Conservation (phyloP, 2,888 invertebrate genomes). For the Drosophila flavopinicola region DNA sequence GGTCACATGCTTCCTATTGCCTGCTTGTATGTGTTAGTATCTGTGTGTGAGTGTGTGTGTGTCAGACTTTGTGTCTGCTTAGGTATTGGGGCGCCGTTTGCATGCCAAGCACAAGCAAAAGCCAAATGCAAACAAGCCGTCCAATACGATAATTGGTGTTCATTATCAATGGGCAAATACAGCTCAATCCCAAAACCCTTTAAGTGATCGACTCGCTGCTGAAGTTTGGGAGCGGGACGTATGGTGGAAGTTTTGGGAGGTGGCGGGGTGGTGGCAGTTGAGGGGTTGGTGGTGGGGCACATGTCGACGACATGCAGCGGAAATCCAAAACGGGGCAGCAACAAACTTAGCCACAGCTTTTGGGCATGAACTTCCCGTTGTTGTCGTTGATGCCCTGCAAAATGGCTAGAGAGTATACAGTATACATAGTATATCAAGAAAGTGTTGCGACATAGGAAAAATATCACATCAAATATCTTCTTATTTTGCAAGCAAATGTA, state of each 20-base stretch:
- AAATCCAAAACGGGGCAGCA: constrained; percentile 63
- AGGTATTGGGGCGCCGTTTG: constrained; percentile 59
- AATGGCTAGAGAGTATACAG: background rate
- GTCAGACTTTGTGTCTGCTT: constrained; percentile 19
- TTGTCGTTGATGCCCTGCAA: background rate
- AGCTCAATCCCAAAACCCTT: constrained; percentile 70
- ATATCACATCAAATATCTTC: too few relatives aligned
- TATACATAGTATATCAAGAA: too few relatives aligned
- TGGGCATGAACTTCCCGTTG: constrained; percentile 72
- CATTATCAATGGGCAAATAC: constrained; percentile 77
- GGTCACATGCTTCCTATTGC: constrained; percentile 30
- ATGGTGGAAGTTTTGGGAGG: background rate
- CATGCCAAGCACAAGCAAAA: constrained; percentile 45
- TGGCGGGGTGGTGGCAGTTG: background rate
- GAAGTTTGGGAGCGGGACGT: too few relatives aligned
- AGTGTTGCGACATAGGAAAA: too few relatives aligned
- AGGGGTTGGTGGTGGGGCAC: constrained; percentile 17
- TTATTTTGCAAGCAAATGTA: too few relatives aligned
- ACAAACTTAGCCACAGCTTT: constrained; percentile 36
- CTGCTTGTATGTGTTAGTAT: background rate
- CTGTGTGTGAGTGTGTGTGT: constrained; percentile 4
- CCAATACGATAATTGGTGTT: constrained; percentile 65
- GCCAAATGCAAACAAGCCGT: constrained; percentile 47
- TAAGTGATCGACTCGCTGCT: constrained; percentile 48
- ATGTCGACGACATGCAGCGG: constrained; percentile 58